Base-by-base conservation (phyloP, 2,888 invertebrate species). In the Torymus auratus region DNA sequence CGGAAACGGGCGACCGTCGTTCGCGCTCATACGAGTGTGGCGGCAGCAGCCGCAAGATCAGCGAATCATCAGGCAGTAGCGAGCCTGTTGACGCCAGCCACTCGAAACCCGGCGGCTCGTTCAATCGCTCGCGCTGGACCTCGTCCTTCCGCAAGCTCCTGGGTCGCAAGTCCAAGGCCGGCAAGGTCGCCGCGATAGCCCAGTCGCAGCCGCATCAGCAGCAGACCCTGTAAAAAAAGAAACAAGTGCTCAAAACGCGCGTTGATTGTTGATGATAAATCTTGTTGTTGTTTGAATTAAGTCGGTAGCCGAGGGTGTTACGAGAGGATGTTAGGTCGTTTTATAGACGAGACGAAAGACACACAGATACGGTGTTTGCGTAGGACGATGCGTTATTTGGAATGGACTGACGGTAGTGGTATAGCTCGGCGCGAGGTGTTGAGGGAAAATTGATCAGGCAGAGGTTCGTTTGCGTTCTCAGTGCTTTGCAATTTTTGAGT, bases 111-210 rank as follows among this genome's bases (percentile, higher is more conserved):
- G 78, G 56, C 55, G 91, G 91, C 83, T 91, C 91, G 85, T 87
- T 93, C 78, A 92, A 91, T 12, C 91, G 93, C 15, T 93, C 93
- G 67, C 92, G 92, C 84, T 94, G 94, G 94, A 93, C 93, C 17
- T 92, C 93, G 0, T 94, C 93, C 4, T 94, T 94, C 88, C 91
- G 93, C 67, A 93, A 93, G 85, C 89, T 94, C 12, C 87, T 91
- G 15, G 88, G 89, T 15, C 88, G 89, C 58, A 89, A 87, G 23
- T 74, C 79, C 67, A 82, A 82, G 23, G 78, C 62, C 56, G 20
- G 7, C 17, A 53, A 28, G 5, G 13, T 11, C 20, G 58, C 65
- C 11, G 52, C 53, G 58, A 71, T 56, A 11, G 13, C n/a, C 7
- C 14, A 14, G 56, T 14, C 61, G 10, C n/a, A 13, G 7, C 17